These are phyloP conservation scores for Drosophila kohkoa DNA, from an alignment of 1,140 invertebrate species.

Conservation along the genomic window DNA sequence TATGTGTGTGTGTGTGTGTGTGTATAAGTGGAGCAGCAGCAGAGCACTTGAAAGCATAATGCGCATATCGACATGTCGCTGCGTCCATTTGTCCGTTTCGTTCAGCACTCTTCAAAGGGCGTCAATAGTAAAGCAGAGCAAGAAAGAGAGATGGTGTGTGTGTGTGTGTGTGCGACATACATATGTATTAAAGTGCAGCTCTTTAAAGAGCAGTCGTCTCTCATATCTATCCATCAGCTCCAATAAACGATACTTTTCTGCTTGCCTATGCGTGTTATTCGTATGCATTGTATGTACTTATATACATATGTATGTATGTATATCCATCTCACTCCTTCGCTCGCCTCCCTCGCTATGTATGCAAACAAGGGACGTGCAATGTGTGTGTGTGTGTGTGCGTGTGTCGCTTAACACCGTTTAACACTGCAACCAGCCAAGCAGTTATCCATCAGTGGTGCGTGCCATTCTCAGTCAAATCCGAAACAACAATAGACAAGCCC, in stretches of 20 bases:
- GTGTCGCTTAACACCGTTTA: slow-evolving; percentile 38
- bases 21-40: slow-evolving; percentile 32
- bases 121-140: slow-evolving; percentile 21
- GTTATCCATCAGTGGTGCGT: slow-evolving; percentile 33
- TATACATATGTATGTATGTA: background rate
- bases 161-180: slow-evolving; percentile 46
- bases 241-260: slow-evolving; percentile 34
- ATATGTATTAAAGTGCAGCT: slow-evolving; percentile 54
- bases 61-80: slow-evolving; percentile 50
- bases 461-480: slow-evolving; percentile 15
- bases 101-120: slow-evolving; percentile 19
- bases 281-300: background rate
- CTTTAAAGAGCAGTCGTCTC: slow-evolving; percentile 13
- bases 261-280: background rate
- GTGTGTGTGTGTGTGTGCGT: background rate
- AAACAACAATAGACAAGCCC: background rate
- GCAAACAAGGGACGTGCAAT: slow-evolving; percentile 8
- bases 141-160: background rate
- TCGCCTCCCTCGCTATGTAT: slow-evolving; percentile 1
- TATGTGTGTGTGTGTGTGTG: background rate
- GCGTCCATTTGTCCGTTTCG: background rate
- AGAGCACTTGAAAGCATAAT: slow-evolving; percentile 53
- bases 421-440: slow-evolving; percentile 39
- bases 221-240: slow-evolving; percentile 22
- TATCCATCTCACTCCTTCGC: slow-evolving; percentile 3